Evolutionary conservation across 2,797 vertebrate genomes (phyloP).

Genomic region (Peromyscus nudipes): DNA sequence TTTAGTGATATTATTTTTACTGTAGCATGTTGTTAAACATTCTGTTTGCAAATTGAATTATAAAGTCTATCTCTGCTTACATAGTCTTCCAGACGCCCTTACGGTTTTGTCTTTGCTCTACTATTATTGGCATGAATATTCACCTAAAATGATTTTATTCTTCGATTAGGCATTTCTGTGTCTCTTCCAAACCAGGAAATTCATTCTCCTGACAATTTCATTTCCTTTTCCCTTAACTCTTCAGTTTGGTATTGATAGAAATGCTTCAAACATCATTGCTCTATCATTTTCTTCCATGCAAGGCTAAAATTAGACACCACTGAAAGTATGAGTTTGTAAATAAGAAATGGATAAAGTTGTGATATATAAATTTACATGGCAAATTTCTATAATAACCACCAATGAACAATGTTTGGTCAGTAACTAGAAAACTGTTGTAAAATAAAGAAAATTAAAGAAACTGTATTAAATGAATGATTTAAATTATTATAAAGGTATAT

Average conservation of each 20-base stretch:
- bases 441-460: neutral
- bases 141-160: neutral
- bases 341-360: neutral
- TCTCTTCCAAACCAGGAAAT: neutral
- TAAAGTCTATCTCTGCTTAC: conserved; percentile 45
- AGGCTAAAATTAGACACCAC: neutral
- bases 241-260: conserved; percentile 3
- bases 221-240: neutral
- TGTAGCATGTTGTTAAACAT: neutral
- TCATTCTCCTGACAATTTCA: neutral
- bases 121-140: neutral
- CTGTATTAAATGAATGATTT: neutral
- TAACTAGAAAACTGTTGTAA: conserved; percentile 21
- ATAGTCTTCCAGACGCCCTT: neutral
- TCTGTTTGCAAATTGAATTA: conserved; percentile 56
- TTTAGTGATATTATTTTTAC: conserved; percentile 37
- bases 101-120: neutral
- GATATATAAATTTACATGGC: neutral
- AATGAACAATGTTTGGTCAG: neutral
- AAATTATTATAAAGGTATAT: neutral
- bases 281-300: neutral
- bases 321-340: neutral
- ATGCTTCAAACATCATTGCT: neutral
- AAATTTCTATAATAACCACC: conserved; percentile 6
- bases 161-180: neutral